Percentiles rank a stretch among this genome's conserved stretches.
phyloP scores from a whole-genome alignment of 2,113 vertebrate species.

The Pimephales promelas region DNA sequence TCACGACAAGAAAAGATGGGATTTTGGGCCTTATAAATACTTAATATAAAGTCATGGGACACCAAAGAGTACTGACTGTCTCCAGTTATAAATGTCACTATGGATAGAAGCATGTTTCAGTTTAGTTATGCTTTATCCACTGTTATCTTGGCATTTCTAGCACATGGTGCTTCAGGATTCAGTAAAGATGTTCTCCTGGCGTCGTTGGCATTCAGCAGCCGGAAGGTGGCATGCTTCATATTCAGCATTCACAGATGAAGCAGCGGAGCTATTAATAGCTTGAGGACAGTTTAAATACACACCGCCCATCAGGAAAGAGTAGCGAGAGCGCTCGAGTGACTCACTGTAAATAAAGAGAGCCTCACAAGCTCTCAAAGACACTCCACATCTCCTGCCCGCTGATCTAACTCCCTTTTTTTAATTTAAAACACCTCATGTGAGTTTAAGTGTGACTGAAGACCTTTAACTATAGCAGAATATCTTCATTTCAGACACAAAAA shows the following conservation, averaged over 20 bases:
- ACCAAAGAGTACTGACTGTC: not conserved
- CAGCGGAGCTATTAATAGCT: conserved; percentile 75
- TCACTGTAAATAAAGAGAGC: conserved; percentile 24
- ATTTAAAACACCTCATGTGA: not conserved
- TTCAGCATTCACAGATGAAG: conserved; percentile 72
- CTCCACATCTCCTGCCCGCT: conserved; percentile 4
- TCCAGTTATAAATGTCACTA: conserved; percentile 1
- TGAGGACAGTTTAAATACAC: conserved; percentile 56
- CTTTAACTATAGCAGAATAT: not conserved
- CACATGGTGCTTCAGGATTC: not conserved
- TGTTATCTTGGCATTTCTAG: not conserved
- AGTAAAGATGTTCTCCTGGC: not conserved
- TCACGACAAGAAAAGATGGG: not conserved
- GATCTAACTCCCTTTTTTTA: not conserved
- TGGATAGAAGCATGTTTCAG: not conserved
- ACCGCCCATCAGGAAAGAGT: not conserved
- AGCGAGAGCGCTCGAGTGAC: conserved; percentile 53
- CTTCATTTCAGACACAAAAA: not conserved
- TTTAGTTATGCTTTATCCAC: not conserved
- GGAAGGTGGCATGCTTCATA: conserved; percentile 88
- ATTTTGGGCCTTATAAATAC: not conserved
- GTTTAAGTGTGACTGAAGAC: not conserved
- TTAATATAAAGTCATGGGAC: not conserved
- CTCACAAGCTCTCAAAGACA: conserved; percentile 7
- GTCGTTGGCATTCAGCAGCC: conserved; percentile 76